Evolutionary conservation across 2,797 vertebrate genomes (phyloP).

Genomic region (Todus mexicanus): DNA sequence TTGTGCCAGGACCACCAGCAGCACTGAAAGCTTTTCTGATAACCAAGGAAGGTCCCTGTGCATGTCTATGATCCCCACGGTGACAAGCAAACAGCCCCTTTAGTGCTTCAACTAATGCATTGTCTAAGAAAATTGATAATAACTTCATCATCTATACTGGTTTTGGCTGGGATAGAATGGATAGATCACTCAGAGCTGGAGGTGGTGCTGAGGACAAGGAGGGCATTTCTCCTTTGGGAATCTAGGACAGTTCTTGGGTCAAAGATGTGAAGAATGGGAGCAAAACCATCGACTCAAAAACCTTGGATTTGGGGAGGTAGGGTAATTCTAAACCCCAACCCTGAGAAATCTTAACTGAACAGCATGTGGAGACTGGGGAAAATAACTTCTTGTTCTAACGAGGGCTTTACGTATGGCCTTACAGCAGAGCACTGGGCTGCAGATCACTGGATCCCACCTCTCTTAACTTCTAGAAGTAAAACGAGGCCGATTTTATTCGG

Average conservation of each 20-base stretch:
- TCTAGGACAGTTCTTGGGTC: background rate
- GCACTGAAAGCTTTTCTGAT: background rate
- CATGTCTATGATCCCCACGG: background rate
- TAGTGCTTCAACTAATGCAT: background rate
- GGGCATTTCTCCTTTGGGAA: background rate
- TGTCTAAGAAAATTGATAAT: background rate
- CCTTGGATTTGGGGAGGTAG: background rate
- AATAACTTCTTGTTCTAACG: background rate
- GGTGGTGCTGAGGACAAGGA: background rate
- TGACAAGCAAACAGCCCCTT: background rate
- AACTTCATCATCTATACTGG: background rate
- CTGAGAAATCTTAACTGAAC: background rate
- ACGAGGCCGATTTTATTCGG: constrained; percentile 3
- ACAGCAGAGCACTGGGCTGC: background rate
- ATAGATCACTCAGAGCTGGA: background rate
- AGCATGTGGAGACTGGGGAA: background rate
- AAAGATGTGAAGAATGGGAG: background rate
- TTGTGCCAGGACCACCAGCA: background rate
- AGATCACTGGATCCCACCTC: background rate
- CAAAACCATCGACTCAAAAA: background rate
- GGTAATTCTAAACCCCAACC: background rate
- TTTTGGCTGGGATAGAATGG: background rate
- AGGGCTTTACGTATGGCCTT: background rate
- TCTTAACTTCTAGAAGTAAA: constrained; percentile 15
- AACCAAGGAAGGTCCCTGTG: background rate